Evolutionary conservation across 2,113 vertebrate species (phyloP), one percentile per base, ranked within the genome.

Genomic region (Brachyistius frenatus): DNA sequence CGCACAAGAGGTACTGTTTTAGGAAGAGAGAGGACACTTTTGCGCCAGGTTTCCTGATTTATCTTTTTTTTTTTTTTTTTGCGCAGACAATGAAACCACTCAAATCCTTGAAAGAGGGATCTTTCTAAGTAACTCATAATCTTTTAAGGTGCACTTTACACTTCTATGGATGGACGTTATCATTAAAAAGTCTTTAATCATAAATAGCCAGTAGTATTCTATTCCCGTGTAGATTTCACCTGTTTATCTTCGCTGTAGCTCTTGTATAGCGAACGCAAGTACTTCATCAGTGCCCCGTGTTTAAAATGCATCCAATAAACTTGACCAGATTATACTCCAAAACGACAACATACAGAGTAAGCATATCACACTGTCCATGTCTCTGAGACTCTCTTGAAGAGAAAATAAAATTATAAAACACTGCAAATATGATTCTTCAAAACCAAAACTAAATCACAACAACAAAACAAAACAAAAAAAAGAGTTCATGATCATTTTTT

Each of bases 1-100:
- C 64, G 54, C 88, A 93, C 84, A 66, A 86, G 88, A 92, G 91
- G 88, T 91, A 83, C 89, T 84, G 87, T 91, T 89, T 84, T 74
- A 76, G 86, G 87, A 91, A 88, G 87, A 91, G 80, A 91, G 69
- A 81, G 77, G 87, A 92, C 88, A 89, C 84, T 83, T 85, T 82
- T 78, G 78, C 77, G 61, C 78, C 75, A 78, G 30, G 69, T 88
- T 23, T 89, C 80, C 70, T 88, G 67, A 85, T 86, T 77, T 73
- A 6, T 67, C 5, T 73, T 57, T 41, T 57, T 68, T 55, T 74
- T 66, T 63, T 23, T 35, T 62, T 64, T 65, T 67, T 71, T 64
- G 70, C 72, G 76, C 84, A 74, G 64, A 76, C 62, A 79, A 80
- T 76, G 32, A 82, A 76, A 37, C 77, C 54, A 37, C 44, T 85